Evolutionary conservation across 2,888 invertebrate genomes (phyloP).

Genomic region (Coremacera marginata): DNA sequence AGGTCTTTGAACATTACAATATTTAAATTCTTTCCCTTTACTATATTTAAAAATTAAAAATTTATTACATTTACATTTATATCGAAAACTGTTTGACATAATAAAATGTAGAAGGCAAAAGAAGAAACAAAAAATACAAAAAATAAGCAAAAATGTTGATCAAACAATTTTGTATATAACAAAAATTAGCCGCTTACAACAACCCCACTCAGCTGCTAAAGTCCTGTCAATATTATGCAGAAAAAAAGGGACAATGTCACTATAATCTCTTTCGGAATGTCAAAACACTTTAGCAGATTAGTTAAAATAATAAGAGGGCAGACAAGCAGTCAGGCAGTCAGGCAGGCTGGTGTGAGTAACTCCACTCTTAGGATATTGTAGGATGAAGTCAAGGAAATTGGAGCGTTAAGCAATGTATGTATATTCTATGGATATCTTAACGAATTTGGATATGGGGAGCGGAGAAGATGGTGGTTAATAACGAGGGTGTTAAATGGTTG

Average conservation of each 20-base stretch:
- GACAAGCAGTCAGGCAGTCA: neutral
- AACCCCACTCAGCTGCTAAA: neutral
- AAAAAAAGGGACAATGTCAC: constrained; percentile 10
- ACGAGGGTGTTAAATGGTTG: constrained; percentile 16
- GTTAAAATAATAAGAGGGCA: neutral
- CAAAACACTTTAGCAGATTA: constrained; percentile 32
- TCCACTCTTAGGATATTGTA: neutral
- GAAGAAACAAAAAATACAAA: no score
- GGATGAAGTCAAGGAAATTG: neutral
- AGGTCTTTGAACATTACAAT: no score
- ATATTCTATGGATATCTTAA: neutral
- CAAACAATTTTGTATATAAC: neutral
- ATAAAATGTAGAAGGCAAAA: neutral
- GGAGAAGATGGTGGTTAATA: constrained; percentile 4
- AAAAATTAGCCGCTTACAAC: neutral
- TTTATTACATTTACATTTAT: constrained; percentile 31
- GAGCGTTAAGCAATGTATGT: no score
- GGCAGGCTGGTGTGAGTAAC: neutral
- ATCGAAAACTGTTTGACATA: constrained; percentile 19
- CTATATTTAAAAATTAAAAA: no score
- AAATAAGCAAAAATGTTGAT: neutral
- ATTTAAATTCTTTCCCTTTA: neutral
- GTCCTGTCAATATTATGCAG: constrained; percentile 1
- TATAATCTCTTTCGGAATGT: constrained; percentile 22
- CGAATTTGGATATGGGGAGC: neutral